Evolutionary conservation across 2,888 invertebrate genomes (phyloP).

Genomic region (Aspidiotus rigidus): DNA sequence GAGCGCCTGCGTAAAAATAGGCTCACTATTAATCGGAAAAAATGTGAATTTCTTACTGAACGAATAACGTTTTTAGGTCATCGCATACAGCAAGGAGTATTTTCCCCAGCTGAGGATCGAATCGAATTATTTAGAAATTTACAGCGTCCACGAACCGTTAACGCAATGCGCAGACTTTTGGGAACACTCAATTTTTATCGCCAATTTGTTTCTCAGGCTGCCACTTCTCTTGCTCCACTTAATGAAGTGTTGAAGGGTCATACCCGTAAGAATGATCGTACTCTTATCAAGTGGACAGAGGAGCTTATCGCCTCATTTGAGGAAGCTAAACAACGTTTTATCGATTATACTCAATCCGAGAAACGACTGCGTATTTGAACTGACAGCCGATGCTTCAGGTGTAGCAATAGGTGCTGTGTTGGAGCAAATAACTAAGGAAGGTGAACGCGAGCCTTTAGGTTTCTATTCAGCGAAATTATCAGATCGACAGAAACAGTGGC

Average conservation of each 20-base stretch:
- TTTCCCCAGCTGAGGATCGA: background rate
- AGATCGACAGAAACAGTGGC: no score
- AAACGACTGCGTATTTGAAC: background rate
- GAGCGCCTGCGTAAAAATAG: background rate
- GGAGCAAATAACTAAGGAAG: slow-evolving; percentile 3
- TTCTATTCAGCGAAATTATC: background rate
- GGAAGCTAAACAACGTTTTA: background rate
- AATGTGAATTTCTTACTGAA: background rate
- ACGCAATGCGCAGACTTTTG: background rate
- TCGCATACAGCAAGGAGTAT: background rate
- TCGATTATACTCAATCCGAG: background rate
- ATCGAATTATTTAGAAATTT: background rate
- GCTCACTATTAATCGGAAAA: background rate
- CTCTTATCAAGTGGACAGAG: background rate
- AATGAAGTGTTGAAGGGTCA: background rate
- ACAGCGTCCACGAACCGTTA: background rate
- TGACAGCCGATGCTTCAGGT: slow-evolving; percentile 33
- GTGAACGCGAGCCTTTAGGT: background rate
- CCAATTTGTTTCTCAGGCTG: background rate
- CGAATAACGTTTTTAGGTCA: background rate
- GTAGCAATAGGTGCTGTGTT: no score
- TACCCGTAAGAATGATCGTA: background rate
- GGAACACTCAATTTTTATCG: background rate
- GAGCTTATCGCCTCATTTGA: background rate
- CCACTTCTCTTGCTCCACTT: background rate